Evolutionary conservation across 2,113 vertebrate species (phyloP).

Genomic region (Falco punctatus): DNA sequence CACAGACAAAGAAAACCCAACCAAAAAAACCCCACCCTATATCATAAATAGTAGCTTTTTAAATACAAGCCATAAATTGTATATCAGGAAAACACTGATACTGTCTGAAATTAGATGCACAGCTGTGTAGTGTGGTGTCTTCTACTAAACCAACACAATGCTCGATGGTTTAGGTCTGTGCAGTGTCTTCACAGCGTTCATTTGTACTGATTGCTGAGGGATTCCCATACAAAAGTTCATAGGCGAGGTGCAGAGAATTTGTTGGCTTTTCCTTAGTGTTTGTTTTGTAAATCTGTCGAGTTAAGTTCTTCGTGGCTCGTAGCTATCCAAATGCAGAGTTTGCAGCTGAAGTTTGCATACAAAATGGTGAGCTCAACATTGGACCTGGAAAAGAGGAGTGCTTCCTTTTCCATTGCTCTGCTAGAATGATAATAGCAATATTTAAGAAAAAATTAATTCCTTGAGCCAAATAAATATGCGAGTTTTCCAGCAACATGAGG

Average conservation of each 20-base stretch:
- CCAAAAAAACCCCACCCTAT: not conserved
- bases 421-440: not conserved
- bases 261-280: not conserved
- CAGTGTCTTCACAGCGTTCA: not conserved
- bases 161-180: not conserved
- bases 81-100: not conserved
- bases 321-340: not conserved
- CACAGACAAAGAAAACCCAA: not conserved
- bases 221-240: not conserved
- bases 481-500: not conserved
- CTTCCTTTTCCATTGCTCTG: not conserved
- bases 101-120: not conserved
- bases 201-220: not conserved
- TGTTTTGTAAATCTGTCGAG: not conserved
- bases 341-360: not conserved
- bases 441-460: accelerated
- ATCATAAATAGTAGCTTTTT: not conserved
- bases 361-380: not conserved
- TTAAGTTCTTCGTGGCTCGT: not conserved
- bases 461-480: not conserved
- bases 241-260: not conserved
- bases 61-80: not conserved
- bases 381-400: not conserved
- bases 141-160: not conserved
- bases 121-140: not conserved